Conservation (phyloP, 2,797 vertebrate species). For the Prunella strophiata region DNA sequence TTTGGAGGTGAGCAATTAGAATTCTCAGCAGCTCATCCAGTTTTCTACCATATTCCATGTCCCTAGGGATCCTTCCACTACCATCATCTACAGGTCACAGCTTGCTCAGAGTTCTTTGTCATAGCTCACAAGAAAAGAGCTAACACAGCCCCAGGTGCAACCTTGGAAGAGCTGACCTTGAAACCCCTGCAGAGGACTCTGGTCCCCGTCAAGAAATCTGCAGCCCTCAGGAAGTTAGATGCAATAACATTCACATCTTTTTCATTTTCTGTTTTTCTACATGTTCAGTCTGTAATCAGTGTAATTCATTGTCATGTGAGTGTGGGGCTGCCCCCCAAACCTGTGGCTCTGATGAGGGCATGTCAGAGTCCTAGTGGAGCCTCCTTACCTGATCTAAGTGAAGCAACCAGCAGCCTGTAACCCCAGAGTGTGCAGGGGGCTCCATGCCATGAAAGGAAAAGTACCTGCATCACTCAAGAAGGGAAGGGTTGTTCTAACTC, state of each 20-base stretch:
- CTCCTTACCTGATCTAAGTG: neutral
- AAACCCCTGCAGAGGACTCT: neutral
- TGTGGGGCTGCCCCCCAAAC: neutral
- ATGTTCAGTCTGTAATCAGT: neutral
- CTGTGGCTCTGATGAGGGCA: neutral
- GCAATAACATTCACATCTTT: neutral
- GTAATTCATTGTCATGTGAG: neutral
- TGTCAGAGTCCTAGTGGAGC: neutral
- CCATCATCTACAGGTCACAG: neutral
- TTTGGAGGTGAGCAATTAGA: neutral
- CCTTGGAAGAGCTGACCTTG: neutral
- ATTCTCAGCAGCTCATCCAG: neutral
- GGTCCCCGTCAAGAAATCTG: neutral
- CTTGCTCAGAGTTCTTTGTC: neutral
- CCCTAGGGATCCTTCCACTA: neutral
- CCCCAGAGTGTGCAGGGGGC: neutral
- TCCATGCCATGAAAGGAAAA: neutral
- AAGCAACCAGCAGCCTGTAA: neutral
- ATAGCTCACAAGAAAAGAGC: neutral
- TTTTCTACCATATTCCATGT: neutral
- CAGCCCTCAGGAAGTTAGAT: neutral
- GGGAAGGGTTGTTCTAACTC: neutral
- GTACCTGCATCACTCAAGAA: neutral
- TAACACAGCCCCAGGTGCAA: neutral
- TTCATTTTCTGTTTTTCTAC: neutral